These are phyloP conservation scores for Bunonema sp. DNA, from an alignment of 2,888 invertebrate genomes.

Conservation along the genomic window DNA sequence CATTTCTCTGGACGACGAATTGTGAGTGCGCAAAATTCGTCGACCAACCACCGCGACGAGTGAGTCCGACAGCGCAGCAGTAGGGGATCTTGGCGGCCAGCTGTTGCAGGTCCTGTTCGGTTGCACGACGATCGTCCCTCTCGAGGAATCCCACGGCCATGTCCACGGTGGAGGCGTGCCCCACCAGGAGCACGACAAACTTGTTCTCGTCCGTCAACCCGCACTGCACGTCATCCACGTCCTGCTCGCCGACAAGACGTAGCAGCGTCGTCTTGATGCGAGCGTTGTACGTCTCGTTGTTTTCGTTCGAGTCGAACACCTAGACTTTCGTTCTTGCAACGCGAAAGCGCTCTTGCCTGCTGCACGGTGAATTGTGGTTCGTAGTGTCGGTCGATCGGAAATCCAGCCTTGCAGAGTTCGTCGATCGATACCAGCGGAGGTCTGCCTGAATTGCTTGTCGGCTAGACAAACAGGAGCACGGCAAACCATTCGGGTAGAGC, in stretches of 20 bases:
- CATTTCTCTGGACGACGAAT: too few relatives aligned
- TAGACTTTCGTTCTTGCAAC: too few relatives aligned
- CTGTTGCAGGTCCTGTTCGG: too few relatives aligned
- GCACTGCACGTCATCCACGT: too few relatives aligned
- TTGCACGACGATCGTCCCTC: too few relatives aligned
- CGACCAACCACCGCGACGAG: too few relatives aligned
- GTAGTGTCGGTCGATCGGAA: conserved; percentile 5
- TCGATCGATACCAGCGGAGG: conserved; percentile 3
- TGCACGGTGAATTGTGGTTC: background rate
- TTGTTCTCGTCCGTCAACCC: background rate
- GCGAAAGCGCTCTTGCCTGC: background rate
- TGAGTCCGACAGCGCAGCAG: too few relatives aligned
- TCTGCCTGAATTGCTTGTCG: too few relatives aligned
- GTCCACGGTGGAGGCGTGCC: conserved; percentile 33
- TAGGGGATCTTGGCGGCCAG: too few relatives aligned
- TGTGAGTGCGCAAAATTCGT: too few relatives aligned
- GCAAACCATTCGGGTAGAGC: conserved; percentile 12
- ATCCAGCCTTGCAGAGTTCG: conserved; percentile 5
- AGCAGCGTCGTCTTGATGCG: conserved; percentile 11
- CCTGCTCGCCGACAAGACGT: conserved; percentile 7
- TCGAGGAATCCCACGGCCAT: conserved; percentile 22
- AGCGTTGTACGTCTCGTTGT: conserved; percentile 14
- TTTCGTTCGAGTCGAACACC: too few relatives aligned
- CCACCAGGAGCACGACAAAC: conserved; percentile 10
- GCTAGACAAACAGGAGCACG: too few relatives aligned